These are phyloP conservation scores for Platycheirus rosarum DNA, from an alignment of 2,888 invertebrate genomes.

Conservation along the genomic window DNA sequence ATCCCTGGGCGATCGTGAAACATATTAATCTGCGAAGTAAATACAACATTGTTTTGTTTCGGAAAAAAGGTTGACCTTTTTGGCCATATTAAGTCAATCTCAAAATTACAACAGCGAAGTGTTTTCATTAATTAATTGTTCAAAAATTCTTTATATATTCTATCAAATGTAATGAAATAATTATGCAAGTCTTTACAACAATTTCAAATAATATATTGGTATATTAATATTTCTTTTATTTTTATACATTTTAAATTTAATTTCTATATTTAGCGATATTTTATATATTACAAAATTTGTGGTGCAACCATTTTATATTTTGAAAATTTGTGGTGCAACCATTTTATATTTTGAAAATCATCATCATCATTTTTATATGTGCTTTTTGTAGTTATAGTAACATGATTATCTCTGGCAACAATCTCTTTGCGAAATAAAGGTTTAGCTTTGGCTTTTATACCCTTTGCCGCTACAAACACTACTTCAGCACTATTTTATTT, in stretches of 20 bases:
- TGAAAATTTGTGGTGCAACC: too few species aligned
- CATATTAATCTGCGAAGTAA: not conserved
- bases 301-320: not conserved
- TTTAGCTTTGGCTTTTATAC: slow-evolving; percentile 1
- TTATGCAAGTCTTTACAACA: not conserved
- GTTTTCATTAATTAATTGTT: not conserved
- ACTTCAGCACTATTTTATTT: slow-evolving; percentile 7
- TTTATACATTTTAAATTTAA: not conserved
- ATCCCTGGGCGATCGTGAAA: slow-evolving; percentile 16
- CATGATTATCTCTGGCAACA: slow-evolving; percentile 35
- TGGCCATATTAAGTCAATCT: not conserved
- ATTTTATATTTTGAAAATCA: too few species aligned
- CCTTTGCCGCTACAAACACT: slow-evolving; percentile 9
- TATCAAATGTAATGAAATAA: too few species aligned
- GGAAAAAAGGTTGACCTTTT: not conserved
- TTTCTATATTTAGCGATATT: not conserved
- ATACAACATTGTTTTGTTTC: not conserved
- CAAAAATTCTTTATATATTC: not conserved
- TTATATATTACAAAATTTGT: not conserved
- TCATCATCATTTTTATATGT: not conserved
- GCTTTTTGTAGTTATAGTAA: slow-evolving; percentile 21
- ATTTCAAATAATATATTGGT: not conserved
- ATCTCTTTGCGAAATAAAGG: slow-evolving; percentile 1
- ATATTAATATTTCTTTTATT: not conserved
- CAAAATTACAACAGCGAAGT: not conserved